These are phyloP conservation scores for Toxotes chatareus DNA, from an alignment of 2,113 vertebrate genomes.

Conservation along the genomic window DNA sequence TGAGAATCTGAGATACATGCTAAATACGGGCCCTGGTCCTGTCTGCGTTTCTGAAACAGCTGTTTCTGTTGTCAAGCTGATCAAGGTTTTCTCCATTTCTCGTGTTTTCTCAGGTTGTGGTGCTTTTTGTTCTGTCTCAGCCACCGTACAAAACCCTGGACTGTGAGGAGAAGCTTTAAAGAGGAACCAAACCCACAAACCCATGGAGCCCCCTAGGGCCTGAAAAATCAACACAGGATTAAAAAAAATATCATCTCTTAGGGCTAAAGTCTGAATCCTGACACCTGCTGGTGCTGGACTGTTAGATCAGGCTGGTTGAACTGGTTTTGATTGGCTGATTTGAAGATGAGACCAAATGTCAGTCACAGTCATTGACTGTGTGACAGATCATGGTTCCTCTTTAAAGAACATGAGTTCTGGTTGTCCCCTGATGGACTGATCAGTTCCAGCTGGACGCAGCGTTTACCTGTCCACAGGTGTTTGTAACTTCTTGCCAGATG, in stretches of 20 bases:
- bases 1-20: no score
- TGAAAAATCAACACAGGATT: no score
- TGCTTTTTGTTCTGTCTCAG: constrained; percentile 31
- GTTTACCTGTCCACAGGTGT: constrained; percentile 47
- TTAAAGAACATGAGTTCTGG: constrained; percentile 10
- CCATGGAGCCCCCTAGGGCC: not conserved
- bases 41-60: no score
- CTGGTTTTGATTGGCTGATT: no score
- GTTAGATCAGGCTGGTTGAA: not conserved
- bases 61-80: no score
- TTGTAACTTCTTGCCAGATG: constrained; percentile 41
- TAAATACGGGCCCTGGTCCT: no score
- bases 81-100: no score
- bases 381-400: constrained; percentile 6
- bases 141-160: constrained; percentile 10
- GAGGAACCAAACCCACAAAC: constrained; percentile 32
- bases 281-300: not conserved
- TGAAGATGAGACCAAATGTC: no score
- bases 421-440: not conserved
- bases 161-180: constrained; percentile 20
- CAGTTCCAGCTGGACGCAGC: not conserved
- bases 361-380: no score
- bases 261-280: not conserved
- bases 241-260: no score
- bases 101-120: not conserved